These are phyloP conservation scores for Hemicrepidius hirtus DNA, from an alignment of 2,888 invertebrate species.

Conservation along the genomic window DNA sequence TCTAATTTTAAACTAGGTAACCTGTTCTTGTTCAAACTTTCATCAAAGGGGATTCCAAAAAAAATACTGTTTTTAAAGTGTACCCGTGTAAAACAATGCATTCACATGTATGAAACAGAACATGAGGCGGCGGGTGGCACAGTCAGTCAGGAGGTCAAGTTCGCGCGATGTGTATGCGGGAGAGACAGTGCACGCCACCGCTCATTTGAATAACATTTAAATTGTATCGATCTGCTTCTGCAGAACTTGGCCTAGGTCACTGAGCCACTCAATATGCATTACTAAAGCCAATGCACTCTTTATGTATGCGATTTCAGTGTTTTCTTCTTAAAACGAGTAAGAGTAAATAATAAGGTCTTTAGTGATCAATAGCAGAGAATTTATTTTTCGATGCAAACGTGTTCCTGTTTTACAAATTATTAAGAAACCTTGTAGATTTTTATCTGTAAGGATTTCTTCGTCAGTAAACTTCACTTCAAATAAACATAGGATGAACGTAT, in stretches of 20 bases:
- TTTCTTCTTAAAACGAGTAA: background rate
- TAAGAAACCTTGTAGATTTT: too few species aligned
- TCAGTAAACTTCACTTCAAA: too few species aligned
- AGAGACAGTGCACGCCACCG: slow-evolving; percentile 59
- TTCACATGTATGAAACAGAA: slow-evolving; percentile 43
- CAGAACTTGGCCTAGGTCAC: slow-evolving; percentile 64
- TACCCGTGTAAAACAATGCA: slow-evolving; percentile 37
- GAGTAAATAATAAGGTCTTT: background rate
- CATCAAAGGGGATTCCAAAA: too few species aligned
- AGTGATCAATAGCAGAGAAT: too few species aligned
- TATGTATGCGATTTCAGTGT: slow-evolving; percentile 45
- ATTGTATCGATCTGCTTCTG: slow-evolving; percentile 62
- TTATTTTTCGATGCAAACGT: too few species aligned
- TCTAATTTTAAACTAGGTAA: too few species aligned
- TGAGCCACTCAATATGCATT: slow-evolving; percentile 58
- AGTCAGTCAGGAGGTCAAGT: slow-evolving; percentile 62
- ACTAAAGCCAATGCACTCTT: slow-evolving; percentile 57
- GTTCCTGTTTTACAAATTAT: too few species aligned
- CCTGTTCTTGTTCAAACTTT: too few species aligned
- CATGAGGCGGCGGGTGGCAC: slow-evolving; percentile 45
- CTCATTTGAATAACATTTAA: slow-evolving; percentile 65
- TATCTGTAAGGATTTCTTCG: too few species aligned
- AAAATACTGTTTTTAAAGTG: too few species aligned
- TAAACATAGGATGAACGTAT: too few species aligned
- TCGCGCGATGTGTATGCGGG: slow-evolving; percentile 59